These are phyloP conservation scores for Lacerta agilis DNA, from an alignment of 2,797 vertebrate species.

Conservation along the genomic window DNA sequence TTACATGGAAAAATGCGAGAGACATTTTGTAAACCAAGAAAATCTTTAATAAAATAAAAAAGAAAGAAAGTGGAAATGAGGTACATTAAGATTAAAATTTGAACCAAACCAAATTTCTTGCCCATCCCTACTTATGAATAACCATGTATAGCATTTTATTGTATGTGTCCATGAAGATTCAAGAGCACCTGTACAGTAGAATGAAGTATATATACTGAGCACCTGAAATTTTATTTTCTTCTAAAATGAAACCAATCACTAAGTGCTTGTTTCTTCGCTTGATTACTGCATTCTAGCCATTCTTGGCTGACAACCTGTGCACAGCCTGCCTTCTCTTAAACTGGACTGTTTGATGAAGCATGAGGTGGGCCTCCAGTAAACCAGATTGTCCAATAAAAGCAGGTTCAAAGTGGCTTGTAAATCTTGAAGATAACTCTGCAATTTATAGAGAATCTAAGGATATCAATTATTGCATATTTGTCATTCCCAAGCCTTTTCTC, in stretches of 20 bases:
- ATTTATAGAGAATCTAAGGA: conserved; percentile 65
- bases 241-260: conserved; percentile 25
- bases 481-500: conserved; percentile 53
- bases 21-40: too few species aligned
- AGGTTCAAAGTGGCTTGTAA: conserved; percentile 67
- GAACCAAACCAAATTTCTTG: not conserved
- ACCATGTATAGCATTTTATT: not conserved
- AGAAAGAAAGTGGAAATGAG: too few species aligned
- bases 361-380: conserved; percentile 55
- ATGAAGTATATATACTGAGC: not conserved
- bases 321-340: conserved; percentile 63
- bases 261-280: conserved; percentile 56
- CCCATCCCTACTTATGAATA: not conserved
- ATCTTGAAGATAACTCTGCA: conserved; percentile 69
- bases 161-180: not conserved
- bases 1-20: too few species aligned
- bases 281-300: conserved; percentile 60
- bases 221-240: not conserved
- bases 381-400: conserved; percentile 60
- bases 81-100: too few species aligned
- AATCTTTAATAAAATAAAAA: too few species aligned
- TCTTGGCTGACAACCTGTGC: conserved; percentile 39
- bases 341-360: conserved; percentile 54
- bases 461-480: conserved; percentile 70
- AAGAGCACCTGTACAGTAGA: not conserved